phyloP scores from a whole-genome alignment of 2,888 invertebrate species.

The Suillia variegata region DNA sequence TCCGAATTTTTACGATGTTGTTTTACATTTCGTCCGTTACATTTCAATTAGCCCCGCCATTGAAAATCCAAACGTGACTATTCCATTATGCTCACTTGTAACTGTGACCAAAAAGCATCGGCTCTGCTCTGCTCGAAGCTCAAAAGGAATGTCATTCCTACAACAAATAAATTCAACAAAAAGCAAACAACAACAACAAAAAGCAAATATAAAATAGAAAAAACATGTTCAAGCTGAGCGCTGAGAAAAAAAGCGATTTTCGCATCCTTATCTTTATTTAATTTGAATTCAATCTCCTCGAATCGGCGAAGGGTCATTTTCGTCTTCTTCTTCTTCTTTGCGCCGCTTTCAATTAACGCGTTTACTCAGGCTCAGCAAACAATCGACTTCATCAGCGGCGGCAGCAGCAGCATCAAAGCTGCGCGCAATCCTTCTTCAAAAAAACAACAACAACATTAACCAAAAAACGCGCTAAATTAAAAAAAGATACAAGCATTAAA shows the following conservation, averaged over 20 bases:
- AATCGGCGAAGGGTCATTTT: slow-evolving; percentile 33
- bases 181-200: too few relatives aligned
- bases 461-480: too few relatives aligned
- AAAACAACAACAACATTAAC: too few relatives aligned
- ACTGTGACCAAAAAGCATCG: not conserved
- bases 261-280: too few relatives aligned
- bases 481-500: too few relatives aligned
- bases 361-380: slow-evolving; percentile 38
- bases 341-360: slow-evolving; percentile 23
- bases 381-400: slow-evolving; percentile 47
- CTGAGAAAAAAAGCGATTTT: too few relatives aligned
- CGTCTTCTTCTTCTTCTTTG: slow-evolving; percentile 16
- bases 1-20: too few relatives aligned
- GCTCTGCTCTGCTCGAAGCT: too few relatives aligned
- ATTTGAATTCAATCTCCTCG: slow-evolving; percentile 51
- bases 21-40: not conserved
- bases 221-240: too few relatives aligned
- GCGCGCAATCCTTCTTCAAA: too few relatives aligned
- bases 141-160: not conserved
- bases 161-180: not conserved
- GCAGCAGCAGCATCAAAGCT: slow-evolving; percentile 38
- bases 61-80: not conserved
- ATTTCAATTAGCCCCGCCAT: not conserved
- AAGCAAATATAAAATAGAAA: too few relatives aligned
- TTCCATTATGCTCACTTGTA: not conserved